phyloP scores from a whole-genome alignment of 2,888 invertebrate species.

The Cheilosia variabilis region DNA sequence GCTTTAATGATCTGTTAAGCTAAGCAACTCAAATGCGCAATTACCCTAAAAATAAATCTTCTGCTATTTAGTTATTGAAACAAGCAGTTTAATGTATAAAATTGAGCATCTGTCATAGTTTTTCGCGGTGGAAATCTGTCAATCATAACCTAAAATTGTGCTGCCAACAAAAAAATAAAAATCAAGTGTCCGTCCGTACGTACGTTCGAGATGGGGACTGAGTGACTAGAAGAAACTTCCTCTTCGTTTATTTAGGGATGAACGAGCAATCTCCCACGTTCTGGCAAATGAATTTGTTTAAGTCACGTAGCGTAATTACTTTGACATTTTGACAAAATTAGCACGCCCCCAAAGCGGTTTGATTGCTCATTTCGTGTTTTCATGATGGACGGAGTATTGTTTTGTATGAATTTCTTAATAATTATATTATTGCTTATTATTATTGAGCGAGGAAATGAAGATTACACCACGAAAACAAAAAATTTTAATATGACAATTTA shows the following conservation, averaged over 20 bases:
- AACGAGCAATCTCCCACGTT: slow-evolving; percentile 42
- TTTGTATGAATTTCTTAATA: too few relatives aligned
- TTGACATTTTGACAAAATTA: slow-evolving; percentile 58
- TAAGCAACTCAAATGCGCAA: slow-evolving; percentile 25
- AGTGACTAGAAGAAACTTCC: slow-evolving; percentile 64
- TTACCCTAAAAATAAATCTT: slow-evolving; percentile 50
- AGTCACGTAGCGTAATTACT: slow-evolving; percentile 41
- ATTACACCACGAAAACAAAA: too few relatives aligned
- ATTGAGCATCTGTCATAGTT: slow-evolving; percentile 49
- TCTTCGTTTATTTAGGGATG: slow-evolving; percentile 60
- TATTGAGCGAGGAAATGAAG: too few relatives aligned
- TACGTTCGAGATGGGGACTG: slow-evolving; percentile 17
- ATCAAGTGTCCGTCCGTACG: slow-evolving; percentile 25
- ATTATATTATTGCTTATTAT: too few relatives aligned
- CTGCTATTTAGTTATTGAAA: slow-evolving; percentile 7
- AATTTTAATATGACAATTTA: too few relatives aligned
- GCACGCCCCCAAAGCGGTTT: slow-evolving; percentile 5
- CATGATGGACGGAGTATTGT: neutral
- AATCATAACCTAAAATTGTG: slow-evolving; percentile 54
- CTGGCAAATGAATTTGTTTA: slow-evolving; percentile 37
- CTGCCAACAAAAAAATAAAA: slow-evolving; percentile 33
- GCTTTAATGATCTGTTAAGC: slow-evolving; percentile 36
- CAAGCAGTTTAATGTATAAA: slow-evolving; percentile 30
- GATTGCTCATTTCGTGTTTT: neutral
- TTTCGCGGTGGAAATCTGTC: slow-evolving; percentile 34